These are phyloP conservation scores for Gorsachius goisagi DNA, from an alignment of 2,113 vertebrate genomes.

Conservation along the genomic window DNA sequence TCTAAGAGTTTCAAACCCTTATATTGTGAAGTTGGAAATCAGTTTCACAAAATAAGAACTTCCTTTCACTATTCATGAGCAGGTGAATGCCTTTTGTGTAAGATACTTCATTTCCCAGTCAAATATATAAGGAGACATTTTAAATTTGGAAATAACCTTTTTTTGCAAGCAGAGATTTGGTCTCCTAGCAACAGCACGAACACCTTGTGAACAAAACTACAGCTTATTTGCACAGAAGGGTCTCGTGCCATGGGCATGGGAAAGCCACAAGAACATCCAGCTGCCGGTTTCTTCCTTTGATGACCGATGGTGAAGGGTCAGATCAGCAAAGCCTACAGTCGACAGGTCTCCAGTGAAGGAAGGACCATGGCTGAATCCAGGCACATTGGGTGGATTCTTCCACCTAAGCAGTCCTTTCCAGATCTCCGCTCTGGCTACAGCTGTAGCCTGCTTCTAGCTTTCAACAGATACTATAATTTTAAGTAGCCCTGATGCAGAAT, in stretches of 20 bases:
- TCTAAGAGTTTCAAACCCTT: background rate
- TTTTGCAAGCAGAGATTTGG: background rate
- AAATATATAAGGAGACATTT: background rate
- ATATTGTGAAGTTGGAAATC: background rate
- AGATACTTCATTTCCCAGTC: background rate
- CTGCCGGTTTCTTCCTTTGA: background rate
- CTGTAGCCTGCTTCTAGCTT: background rate
- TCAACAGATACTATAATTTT: background rate
- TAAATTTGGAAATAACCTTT: background rate
- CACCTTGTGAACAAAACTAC: background rate
- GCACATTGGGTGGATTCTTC: background rate
- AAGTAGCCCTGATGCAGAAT: background rate
- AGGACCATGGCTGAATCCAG: background rate
- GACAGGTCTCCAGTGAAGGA: background rate
- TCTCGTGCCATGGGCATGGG: background rate
- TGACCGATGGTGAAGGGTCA: background rate
- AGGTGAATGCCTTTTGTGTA: background rate
- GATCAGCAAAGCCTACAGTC: background rate
- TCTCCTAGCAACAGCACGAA: slow-evolving; percentile 42
- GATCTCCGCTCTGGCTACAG: background rate
- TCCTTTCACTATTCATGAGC: background rate
- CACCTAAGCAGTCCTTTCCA: background rate
- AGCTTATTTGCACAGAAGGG: background rate
- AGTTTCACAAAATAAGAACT: background rate
- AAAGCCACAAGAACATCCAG: background rate